Evolutionary conservation across 2,888 invertebrate species (phyloP).

Genomic region (Yponomeuta cagnagella): DNA sequence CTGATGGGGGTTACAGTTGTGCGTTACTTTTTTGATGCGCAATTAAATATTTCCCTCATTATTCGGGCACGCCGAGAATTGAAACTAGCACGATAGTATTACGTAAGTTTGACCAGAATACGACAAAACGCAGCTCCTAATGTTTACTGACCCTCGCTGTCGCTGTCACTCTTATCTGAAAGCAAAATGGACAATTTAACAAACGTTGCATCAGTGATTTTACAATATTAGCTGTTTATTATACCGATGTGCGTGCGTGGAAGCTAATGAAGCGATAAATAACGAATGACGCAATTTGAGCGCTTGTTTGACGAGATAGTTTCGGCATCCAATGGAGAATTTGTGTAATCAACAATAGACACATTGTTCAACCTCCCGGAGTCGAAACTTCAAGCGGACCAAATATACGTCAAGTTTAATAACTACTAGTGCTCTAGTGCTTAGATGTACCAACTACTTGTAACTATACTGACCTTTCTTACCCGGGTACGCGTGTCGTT

Average conservation of each 20-base stretch:
- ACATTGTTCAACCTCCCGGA: not conserved
- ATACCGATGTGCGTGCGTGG: slow-evolving; percentile 4
- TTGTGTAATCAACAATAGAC: slow-evolving; percentile 9
- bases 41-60: slow-evolving; percentile 31
- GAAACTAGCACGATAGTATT: slow-evolving; percentile 60
- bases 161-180: slow-evolving; percentile 95
- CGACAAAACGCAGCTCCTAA: slow-evolving; percentile 55
- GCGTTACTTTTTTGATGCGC: not conserved
- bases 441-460: slow-evolving; percentile 47
- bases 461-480: slow-evolving; percentile 88
- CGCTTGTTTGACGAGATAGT: slow-evolving; percentile 13
- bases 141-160: slow-evolving; percentile 92
- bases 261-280: slow-evolving; percentile 13
- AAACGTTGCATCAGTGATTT: slow-evolving; percentile 26
- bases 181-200: slow-evolving; percentile 36
- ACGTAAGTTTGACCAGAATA: slow-evolving; percentile 75
- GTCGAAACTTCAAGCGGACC: not conserved
- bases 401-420: slow-evolving; percentile 3
- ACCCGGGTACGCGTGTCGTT: slow-evolving; percentile 93
- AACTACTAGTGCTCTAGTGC: slow-evolving; percentile 44
- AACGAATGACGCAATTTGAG: slow-evolving; percentile 11
- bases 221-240: slow-evolving; percentile 18
- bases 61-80: slow-evolving; percentile 49
- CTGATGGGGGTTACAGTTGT: too few species aligned
- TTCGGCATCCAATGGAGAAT: not conserved